Evolutionary conservation across 1,140 invertebrate species (phyloP), one percentile per base, ranked within the genome.

Genomic region (Drosophila sulfurigaster): DNA sequence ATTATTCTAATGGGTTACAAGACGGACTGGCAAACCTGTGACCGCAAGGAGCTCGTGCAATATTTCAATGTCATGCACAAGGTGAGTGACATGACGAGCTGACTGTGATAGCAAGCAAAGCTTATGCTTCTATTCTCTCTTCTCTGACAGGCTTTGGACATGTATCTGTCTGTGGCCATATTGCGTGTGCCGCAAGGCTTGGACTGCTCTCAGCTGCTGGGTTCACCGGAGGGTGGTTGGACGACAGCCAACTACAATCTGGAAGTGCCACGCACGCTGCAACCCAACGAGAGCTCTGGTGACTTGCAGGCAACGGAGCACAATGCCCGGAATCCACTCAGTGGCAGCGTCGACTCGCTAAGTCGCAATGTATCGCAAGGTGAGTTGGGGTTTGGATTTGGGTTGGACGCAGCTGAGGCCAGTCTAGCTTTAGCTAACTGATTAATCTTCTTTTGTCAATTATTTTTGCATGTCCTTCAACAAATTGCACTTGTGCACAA

Each of bases 21-120:
- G 93, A 94, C 95, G 69, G 95, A 99, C 92, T 99, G 98, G 98
- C 94, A 95, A 71, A 95, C 93, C 1, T 97, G 97, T 91, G 93
- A 95, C 5, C 93, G 92, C 2, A 94, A 95, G 35, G 95, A 96
- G 68, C 93, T 98, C 5, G 94, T 95, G 30, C 96, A 97, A 91
- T 99, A 99, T 92, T 98, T 99, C 81, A 96, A 97, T 88, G 94
- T 97, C 7, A 96, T 99, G 93, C 98, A 99, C 97, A 99, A 94
- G 95, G 97, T 95, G 62, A 60, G 79, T 62, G 1, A 1, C 1
- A 30, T 4, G 1, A 11, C 16, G 11, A 6, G 35, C 2, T 25
- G 10, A 43, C 7, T 16, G 3, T 66, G 5, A 3, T 1, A 8
- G 7, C 6, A 57, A 41, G n/a, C 11, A 58, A 16, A 20, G 4